A percentile compares a stretch with the other conserved stretches of the same genome.
phyloP scores from a whole-genome alignment of 2,888 invertebrate species.

The Tricholauxania praeusta region DNA sequence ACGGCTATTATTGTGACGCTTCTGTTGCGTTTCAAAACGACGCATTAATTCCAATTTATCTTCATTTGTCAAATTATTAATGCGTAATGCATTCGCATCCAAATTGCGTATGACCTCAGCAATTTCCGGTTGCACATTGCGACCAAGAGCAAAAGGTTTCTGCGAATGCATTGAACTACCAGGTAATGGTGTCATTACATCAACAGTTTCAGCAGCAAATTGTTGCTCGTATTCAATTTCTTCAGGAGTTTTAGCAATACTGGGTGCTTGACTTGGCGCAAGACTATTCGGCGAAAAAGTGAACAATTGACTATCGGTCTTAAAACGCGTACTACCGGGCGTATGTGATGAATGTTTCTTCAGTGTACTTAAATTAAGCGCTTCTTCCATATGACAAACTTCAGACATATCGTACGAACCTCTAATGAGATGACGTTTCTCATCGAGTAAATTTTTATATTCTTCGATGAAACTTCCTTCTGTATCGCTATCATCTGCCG shows the following conservation, averaged over 20 bases:
- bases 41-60: constrained; percentile 52
- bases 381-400: constrained; percentile 33
- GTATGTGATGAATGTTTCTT: background rate
- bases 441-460: constrained; percentile 43
- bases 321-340: background rate
- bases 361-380: constrained; percentile 32
- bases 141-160: constrained; percentile 47
- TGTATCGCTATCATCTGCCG: background rate
- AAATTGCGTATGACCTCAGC: constrained; percentile 61
- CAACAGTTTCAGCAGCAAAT: constrained; percentile 67
- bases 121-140: constrained; percentile 59
- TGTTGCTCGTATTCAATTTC: constrained; percentile 63
- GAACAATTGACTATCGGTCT: background rate
- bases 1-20: constrained; percentile 28
- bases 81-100: constrained; percentile 57
- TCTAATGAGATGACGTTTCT: constrained; percentile 37
- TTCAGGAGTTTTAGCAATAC: constrained; percentile 57
- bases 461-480: constrained; percentile 40
- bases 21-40: constrained; percentile 41
- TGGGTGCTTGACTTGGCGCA: background rate
- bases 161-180: constrained; percentile 24
- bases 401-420: constrained; percentile 31
- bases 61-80: constrained; percentile 59
- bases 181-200: constrained; percentile 65
- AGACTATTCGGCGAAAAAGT: background rate